Percentiles rank a stretch among this genome's conserved stretches.
phyloP scores from a whole-genome alignment of 2,797 vertebrate species.

The Paguma larvata region DNA sequence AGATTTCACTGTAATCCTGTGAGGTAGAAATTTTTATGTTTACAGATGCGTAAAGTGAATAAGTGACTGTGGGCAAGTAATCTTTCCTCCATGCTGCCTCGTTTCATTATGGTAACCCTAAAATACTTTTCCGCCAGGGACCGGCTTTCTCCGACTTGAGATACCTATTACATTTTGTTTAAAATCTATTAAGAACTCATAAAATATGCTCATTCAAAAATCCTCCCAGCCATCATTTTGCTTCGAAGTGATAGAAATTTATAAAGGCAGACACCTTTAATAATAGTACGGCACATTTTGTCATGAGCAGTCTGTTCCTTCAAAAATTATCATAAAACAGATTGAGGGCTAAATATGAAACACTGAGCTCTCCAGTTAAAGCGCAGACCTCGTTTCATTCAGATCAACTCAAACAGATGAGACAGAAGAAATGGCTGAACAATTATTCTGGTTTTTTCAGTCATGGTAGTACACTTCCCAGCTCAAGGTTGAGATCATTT shows the following conservation, averaged over 20 bases:
- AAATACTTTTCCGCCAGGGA: background rate
- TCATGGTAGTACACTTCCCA: background rate
- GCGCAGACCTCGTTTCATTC: conserved; percentile 75
- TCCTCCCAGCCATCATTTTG: conserved; percentile 23
- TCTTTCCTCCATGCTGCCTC: background rate
- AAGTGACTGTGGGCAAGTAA: background rate
- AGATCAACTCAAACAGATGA: conserved; percentile 67
- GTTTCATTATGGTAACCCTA: background rate
- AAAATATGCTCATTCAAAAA: conserved; percentile 34
- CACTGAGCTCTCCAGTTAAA: conserved; percentile 51
- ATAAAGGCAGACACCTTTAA: conserved; percentile 29
- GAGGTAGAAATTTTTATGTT: background rate
- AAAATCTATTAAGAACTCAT: conserved; percentile 3
- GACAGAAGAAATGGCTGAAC: conserved; percentile 12
- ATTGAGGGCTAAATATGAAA: conserved; percentile 78
- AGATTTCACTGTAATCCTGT: background rate
- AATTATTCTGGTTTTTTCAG: background rate
- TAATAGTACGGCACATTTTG: conserved; percentile 30
- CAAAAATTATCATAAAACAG: conserved; percentile 76
- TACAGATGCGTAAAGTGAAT: background rate
- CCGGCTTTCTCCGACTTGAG: background rate
- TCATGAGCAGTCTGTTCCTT: conserved; percentile 60
- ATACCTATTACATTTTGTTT: background rate
- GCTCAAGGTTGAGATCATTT: background rate
- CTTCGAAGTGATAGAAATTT: conserved; percentile 15